These are phyloP conservation scores for Hyles euphorbiae DNA, from an alignment of 1,140 invertebrate species.

Conservation along the genomic window DNA sequence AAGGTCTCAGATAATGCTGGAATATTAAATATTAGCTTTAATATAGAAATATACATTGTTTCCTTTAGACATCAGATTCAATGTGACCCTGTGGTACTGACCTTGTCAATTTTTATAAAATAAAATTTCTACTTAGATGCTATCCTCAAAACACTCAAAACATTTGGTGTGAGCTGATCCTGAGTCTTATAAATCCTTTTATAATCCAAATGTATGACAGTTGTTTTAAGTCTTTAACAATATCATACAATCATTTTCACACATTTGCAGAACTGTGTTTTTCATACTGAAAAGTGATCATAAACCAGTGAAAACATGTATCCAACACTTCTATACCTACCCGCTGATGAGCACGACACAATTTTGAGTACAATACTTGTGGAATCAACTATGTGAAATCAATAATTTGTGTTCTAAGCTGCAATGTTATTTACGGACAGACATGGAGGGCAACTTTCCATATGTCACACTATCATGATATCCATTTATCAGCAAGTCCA, in stretches of 20 bases:
- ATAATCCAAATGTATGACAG: constrained; percentile 26
- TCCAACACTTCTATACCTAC: constrained; percentile 30
- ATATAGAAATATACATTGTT: constrained; percentile 54
- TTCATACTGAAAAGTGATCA: constrained; percentile 69
- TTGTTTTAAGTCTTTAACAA: constrained; percentile 38
- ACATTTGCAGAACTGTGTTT: constrained; percentile 39
- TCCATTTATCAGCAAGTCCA: background rate
- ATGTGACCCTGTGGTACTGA: constrained; percentile 63
- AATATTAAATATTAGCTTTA: constrained; percentile 74
- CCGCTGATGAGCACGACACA: constrained; percentile 4
- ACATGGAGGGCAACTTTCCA: background rate
- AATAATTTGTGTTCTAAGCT: background rate
- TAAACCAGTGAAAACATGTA: constrained; percentile 57
- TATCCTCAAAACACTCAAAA: constrained; percentile 25
- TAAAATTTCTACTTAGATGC: constrained; percentile 32
- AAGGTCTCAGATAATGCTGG: constrained; percentile 66
- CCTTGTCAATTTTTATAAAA: constrained; percentile 45
- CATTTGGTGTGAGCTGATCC: background rate
- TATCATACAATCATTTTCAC: constrained; percentile 46
- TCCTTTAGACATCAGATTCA: constrained; percentile 53
- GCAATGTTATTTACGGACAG: no score
- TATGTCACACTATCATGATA: constrained; percentile 4
- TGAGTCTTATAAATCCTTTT: constrained; percentile 2
- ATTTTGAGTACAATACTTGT: constrained; percentile 14
- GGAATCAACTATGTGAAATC: constrained; percentile 19